Conservation (phyloP, 1,140 invertebrate genomes). For the Heliothis subflexa region DNA sequence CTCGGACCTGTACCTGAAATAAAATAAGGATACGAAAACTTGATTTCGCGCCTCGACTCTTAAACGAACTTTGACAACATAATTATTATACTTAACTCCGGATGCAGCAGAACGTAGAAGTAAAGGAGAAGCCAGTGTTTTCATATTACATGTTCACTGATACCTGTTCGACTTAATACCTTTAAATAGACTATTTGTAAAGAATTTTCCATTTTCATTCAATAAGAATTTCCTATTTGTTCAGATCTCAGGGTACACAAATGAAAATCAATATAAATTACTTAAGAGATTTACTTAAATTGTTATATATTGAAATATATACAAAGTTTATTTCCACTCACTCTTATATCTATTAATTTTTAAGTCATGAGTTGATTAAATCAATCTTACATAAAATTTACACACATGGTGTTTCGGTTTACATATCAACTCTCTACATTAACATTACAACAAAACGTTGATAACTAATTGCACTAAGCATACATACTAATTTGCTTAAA, state of each 20-base stretch:
- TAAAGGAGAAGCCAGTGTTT: conserved; percentile 50
- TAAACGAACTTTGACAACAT: conserved; percentile 15
- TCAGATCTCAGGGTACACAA: conserved; percentile 79
- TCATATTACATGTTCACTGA: conserved; percentile 36
- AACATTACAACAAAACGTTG: conserved; percentile 70
- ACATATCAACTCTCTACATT: conserved; percentile 72
- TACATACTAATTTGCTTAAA: conserved; percentile 57
- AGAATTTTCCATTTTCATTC: not conserved
- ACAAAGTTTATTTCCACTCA: conserved; percentile 82
- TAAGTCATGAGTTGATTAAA: conserved; percentile 83
- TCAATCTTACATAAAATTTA: conserved; percentile 82
- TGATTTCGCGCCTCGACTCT: conserved; percentile 23
- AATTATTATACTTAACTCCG: conserved; percentile 44
- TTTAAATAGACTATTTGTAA: not conserved
- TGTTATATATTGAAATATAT: conserved; percentile 85
- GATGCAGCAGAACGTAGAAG: conserved; percentile 15
- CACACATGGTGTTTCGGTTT: conserved; percentile 74
- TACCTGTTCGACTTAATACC: not conserved
- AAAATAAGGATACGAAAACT: conserved; percentile 18
- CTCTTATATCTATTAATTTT: conserved; percentile 80
- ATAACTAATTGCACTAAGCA: conserved; percentile 73
- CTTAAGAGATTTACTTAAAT: conserved; percentile 85
- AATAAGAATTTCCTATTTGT: conserved; percentile 45
- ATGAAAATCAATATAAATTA: conserved; percentile 81
- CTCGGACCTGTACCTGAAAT: conserved; percentile 73